Percentiles rank a stretch among this genome's conserved stretches.
These are phyloP conservation scores for Podilymbus podiceps DNA, from an alignment of 2,113 vertebrate species.

Conservation along the genomic window DNA sequence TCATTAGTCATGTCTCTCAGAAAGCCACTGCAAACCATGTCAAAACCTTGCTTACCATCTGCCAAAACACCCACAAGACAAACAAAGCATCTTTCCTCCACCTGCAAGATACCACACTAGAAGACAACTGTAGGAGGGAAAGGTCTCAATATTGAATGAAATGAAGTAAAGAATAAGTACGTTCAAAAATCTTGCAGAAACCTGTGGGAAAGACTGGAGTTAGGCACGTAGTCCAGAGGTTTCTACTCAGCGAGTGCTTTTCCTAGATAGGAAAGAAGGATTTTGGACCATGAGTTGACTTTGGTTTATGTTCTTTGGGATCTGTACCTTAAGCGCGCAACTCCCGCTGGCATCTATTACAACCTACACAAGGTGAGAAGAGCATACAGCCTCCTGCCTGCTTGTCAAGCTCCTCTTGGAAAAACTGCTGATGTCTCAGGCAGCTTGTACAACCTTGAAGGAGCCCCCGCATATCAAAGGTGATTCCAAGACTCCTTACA, in stretches of 20 bases:
- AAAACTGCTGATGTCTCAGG: neutral
- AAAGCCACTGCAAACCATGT: neutral
- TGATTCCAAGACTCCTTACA: neutral
- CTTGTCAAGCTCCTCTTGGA: neutral
- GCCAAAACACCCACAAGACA: neutral
- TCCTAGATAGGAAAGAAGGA: neutral
- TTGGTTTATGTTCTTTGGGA: neutral
- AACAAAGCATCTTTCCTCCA: neutral
- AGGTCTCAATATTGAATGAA: neutral
- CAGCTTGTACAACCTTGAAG: neutral
- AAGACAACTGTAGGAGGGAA: neutral
- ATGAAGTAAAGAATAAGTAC: neutral
- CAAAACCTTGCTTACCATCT: neutral
- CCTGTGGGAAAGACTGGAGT: neutral
- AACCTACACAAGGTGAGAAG: neutral
- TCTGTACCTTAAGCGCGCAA: neutral
- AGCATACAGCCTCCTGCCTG: neutral
- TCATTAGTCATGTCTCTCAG: accelerated
- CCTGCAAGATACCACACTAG: neutral
- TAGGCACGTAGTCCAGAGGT: neutral
- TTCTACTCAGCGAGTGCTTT: neutral
- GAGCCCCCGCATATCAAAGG: neutral
- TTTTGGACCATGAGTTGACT: neutral
- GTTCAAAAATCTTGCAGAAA: neutral
- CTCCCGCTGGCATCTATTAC: neutral